phyloP scores from a whole-genome alignment of 2,113 vertebrate species.

The Arizona elegans region DNA sequence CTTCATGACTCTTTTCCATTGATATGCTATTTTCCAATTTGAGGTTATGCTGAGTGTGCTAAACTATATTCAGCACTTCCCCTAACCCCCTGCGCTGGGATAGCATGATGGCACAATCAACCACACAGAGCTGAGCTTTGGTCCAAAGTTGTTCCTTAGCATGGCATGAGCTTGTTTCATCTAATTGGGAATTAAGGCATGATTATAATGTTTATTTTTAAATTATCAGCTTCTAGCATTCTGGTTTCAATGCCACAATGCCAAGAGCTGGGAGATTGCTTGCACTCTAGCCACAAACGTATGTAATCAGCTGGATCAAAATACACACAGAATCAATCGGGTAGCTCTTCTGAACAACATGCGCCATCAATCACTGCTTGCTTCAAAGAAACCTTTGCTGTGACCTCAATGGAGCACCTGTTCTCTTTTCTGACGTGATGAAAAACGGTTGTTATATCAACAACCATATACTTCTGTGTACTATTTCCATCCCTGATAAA shows the following conservation, averaged over 20 bases:
- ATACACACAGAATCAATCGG: background rate
- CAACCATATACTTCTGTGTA: slow-evolving; percentile 19
- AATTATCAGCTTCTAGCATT: background rate
- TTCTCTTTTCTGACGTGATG: background rate
- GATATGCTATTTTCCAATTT: background rate
- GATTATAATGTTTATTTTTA: slow-evolving; percentile 1
- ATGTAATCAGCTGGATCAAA: slow-evolving; percentile 19
- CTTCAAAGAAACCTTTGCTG: slow-evolving; percentile 16
- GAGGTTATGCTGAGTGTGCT: background rate
- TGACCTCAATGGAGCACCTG: slow-evolving; percentile 8
- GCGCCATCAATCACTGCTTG: background rate
- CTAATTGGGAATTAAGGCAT: slow-evolving; percentile 36
- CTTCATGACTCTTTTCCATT: background rate
- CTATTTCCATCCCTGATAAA: slow-evolving; percentile 21
- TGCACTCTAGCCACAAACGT: background rate
- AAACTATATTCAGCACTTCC: background rate
- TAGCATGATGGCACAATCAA: background rate
- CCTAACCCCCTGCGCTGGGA: background rate
- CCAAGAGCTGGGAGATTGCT: slow-evolving; percentile 6
- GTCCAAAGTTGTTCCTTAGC: background rate
- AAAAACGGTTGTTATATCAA: background rate
- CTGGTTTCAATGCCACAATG: background rate
- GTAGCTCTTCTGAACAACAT: background rate
- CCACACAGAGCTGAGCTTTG: background rate
- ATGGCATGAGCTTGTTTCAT: slow-evolving; percentile 13